These are phyloP conservation scores for Hylaeus anthracinus DNA, from an alignment of 1,140 invertebrate genomes.

Conservation along the genomic window DNA sequence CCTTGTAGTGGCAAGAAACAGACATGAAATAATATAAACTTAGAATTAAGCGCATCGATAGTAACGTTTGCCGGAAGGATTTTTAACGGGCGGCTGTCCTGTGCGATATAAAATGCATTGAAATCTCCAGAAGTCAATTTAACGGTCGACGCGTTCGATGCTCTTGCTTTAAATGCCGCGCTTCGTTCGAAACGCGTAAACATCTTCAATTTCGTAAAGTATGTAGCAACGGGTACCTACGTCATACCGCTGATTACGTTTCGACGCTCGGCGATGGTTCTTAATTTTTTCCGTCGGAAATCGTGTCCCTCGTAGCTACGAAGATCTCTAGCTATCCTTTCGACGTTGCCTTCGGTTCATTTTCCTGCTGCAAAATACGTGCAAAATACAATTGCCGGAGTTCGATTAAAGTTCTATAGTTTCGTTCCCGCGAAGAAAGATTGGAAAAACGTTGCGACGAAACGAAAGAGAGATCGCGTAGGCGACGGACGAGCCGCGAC, in stretches of 20 bases:
- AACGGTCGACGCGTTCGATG: not conserved
- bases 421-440: not conserved
- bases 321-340: constrained; percentile 44
- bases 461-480: constrained; percentile 14
- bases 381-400: not conserved
- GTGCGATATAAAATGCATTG: not conserved
- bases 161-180: no score
- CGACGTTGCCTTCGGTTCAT: no score
- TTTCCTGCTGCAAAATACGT: not conserved
- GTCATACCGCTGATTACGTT: no score
- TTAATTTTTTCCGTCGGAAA: no score
- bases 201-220: constrained; percentile 64
- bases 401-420: not conserved
- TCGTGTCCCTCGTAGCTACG: no score
- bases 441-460: not conserved
- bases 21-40: not conserved
- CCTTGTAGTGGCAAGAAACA: not conserved
- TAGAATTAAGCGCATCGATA: not conserved
- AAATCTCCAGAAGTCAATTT: not conserved
- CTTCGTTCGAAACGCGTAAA: not conserved
- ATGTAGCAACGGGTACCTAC: no score
- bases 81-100: not conserved
- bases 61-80: not conserved
- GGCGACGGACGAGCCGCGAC: constrained; percentile 9
- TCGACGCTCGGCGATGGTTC: no score